Percentiles rank a stretch among this genome's conserved stretches.
These are phyloP conservation scores for Drosophila longiperda DNA, from an alignment of 2,888 invertebrate species.

Conservation along the genomic window DNA sequence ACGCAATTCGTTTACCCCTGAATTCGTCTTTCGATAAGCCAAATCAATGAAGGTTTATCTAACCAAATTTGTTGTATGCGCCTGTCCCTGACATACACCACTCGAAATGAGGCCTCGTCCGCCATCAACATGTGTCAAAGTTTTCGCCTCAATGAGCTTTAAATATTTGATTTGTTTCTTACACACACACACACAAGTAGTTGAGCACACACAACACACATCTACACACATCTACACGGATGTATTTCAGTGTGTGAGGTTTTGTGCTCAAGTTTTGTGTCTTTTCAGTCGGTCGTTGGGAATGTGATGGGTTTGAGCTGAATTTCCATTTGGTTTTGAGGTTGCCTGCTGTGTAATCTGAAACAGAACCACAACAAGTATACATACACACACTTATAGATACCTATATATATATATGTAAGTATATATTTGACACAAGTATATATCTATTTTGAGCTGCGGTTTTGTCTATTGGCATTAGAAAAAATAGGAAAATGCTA, in stretches of 20 bases:
- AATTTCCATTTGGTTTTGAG: constrained; percentile 63
- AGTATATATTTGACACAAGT: neutral
- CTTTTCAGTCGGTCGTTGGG: constrained; percentile 4
- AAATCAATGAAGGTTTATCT: constrained; percentile 57
- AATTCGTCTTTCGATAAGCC: constrained; percentile 36
- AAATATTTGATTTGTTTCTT: constrained; percentile 79
- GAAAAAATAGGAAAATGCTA: constrained; percentile 53
- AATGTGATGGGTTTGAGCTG: constrained; percentile 19
- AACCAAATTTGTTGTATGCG: constrained; percentile 39
- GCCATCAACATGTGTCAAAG: constrained; percentile 75
- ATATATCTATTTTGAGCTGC: constrained; percentile 4
- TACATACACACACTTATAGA: constrained; percentile 11
- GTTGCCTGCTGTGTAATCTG: constrained; percentile 60
- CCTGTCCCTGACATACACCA: constrained; percentile 51
- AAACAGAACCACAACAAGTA: constrained; percentile 44
- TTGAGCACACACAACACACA: constrained; percentile 7
- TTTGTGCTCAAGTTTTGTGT: constrained; percentile 44
- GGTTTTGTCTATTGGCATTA: constrained; percentile 58
- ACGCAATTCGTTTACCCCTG: constrained; percentile 8
- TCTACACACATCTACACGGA: constrained; percentile 3
- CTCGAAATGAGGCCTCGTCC: constrained; percentile 43
- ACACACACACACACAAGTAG: constrained; percentile 22
- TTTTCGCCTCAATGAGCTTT: constrained; percentile 79
- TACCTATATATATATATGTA: neutral
- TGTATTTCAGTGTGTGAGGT: constrained; percentile 10